Evolutionary conservation across 2,797 vertebrate species (phyloP), one percentile per base, ranked within the genome.

Genomic region (Sebastes iracundus): DNA sequence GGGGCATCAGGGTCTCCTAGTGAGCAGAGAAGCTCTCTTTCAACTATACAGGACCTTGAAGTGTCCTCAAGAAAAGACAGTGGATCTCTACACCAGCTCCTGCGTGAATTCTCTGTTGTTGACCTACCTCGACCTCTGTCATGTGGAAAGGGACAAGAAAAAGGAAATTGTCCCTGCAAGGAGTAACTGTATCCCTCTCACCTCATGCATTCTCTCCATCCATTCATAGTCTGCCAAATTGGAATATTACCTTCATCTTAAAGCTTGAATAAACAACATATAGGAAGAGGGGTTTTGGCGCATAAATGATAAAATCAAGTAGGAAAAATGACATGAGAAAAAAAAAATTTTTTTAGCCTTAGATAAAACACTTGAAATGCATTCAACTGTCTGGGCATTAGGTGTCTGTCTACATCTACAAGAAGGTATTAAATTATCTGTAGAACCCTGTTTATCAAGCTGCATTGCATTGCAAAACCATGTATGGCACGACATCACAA

Each of bases 91-190:
- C 9, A 6, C 12, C 60, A 16, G 72, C 58, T 80, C 64, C 64
- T 55, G 32, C 0, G 46, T 13, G 30, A 18, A 16, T 61, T 58
- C 61, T 63, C 67, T 74, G 35, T 22, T 4, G 7, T 75, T 61
- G 79, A 83, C 77, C 77, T 69, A 70, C 77, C 63, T 33, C 5
- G 20, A 85, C 73, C 66, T 75, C 72, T 56, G 35, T 23, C 60
- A 49, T 30, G 42, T 61, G 20, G n/a, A 59, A 35, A 9, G 8
- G n/a, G 38, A 76, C 14, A 23, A 27, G 33, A 63, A 59, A 23
- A 67, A 18, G 5, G n/a, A 27, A 16, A 18, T 16, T 12, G 5
- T 42, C 4, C 25, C 46, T 69, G 20, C 7, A 35, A 46, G 49
- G 16, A 25, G 25, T 62, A 58, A n/a, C 18, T 30, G 13, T 23